Percentiles rank a stretch among this genome's conserved stretches.
phyloP scores from a whole-genome alignment of 2,113 vertebrate genomes.

The Gnathonemus echidnorhynchus region DNA sequence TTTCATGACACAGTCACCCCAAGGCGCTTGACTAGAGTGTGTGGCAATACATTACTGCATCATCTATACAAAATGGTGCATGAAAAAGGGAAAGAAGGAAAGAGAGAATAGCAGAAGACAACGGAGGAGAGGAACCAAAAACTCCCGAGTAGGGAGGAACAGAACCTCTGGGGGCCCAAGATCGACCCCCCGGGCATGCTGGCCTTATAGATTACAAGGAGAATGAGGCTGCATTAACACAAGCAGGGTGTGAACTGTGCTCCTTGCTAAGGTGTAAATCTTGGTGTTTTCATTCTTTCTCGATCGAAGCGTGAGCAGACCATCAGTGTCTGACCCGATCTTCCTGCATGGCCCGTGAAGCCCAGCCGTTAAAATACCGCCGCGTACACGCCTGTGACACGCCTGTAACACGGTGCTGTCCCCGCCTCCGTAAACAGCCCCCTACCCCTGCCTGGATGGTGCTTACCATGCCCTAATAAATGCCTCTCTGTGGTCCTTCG shows the following conservation, averaged over 20 bases:
- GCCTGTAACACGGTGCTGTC: background rate
- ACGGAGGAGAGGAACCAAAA: background rate
- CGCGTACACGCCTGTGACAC: background rate
- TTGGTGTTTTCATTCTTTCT: background rate
- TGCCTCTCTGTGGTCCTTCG: background rate
- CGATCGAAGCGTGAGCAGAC: background rate
- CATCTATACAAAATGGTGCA: background rate
- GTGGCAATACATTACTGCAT: background rate
- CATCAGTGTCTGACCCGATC: background rate
- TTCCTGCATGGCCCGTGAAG: background rate
- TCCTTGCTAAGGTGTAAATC: background rate
- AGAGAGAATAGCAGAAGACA: background rate
- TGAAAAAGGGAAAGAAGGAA: background rate
- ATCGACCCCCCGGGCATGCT: no score
- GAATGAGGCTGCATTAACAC: background rate
- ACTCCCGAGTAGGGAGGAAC: background rate
- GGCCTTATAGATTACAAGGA: background rate
- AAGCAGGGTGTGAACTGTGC: background rate
- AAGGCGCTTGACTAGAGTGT: background rate
- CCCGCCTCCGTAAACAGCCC: background rate
- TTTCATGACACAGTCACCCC: background rate
- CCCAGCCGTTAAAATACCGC: background rate
- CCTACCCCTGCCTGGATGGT: background rate
- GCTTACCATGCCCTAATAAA: conserved; percentile 17
- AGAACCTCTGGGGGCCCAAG: background rate